Conservation (phyloP, 2,113 vertebrate genomes). For the Limnothrissa miodon region DNA sequence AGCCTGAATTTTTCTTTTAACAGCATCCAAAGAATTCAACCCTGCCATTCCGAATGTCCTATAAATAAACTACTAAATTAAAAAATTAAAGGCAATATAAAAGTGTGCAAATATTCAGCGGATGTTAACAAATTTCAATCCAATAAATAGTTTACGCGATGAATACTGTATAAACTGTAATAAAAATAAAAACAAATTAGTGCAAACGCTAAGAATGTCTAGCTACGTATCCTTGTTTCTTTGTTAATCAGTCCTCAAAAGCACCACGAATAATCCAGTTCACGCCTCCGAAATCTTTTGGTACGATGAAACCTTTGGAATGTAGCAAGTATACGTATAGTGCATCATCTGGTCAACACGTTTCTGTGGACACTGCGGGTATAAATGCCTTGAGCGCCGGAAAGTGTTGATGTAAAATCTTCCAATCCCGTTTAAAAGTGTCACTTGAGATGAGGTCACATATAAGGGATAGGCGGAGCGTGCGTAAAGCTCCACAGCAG, state of each 20-base stretch:
- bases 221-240: slow-evolving; percentile 45
- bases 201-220: slow-evolving; percentile 1
- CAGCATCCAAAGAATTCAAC: slow-evolving; percentile 90
- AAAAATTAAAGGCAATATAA: slow-evolving; percentile 36
- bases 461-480: slow-evolving; percentile 58
- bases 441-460: slow-evolving; percentile 58
- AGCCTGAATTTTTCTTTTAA: slow-evolving; percentile 96
- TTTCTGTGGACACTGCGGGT: slow-evolving; percentile 40
- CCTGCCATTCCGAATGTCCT: slow-evolving; percentile 74
- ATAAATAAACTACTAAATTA: slow-evolving; percentile 40
- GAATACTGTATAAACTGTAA: neutral
- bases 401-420: slow-evolving; percentile 55
- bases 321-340: slow-evolving; percentile 55
- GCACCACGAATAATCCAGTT: slow-evolving; percentile 28
- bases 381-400: slow-evolving; percentile 49
- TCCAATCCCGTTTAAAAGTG: slow-evolving; percentile 43
- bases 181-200: neutral
- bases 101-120: slow-evolving; percentile 55
- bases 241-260: slow-evolving; percentile 36
- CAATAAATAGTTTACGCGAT: neutral
- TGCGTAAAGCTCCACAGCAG: slow-evolving; percentile 3
- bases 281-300: slow-evolving; percentile 38
- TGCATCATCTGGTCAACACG: slow-evolving; percentile 27
- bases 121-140: slow-evolving; percentile 45
- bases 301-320: slow-evolving; percentile 56